Percentiles rank a stretch among this genome's conserved stretches.
Evolutionary conservation across 1,140 invertebrate genomes (phyloP).

Genomic region (Cherax quadricarinatus): DNA sequence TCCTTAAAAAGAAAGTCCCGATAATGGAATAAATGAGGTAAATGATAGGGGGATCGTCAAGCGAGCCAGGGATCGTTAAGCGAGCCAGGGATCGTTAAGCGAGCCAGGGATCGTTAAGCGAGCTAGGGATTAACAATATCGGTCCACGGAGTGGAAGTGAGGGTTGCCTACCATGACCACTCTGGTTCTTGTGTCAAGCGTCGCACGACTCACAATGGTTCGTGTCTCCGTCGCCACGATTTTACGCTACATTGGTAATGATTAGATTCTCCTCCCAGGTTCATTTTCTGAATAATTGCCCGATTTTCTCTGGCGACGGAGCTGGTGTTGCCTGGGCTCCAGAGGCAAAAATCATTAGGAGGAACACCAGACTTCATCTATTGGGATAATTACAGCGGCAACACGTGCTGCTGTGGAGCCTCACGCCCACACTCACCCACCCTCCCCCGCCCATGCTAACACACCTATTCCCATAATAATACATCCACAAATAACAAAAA

Average conservation of each 20-base stretch:
- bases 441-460: too few relatives aligned
- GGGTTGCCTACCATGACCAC: too few relatives aligned
- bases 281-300: conserved; percentile 62
- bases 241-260: conserved; percentile 50
- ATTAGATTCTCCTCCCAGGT: conserved; percentile 37
- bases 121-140: conserved; percentile 30
- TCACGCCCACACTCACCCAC: too few relatives aligned
- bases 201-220: not conserved
- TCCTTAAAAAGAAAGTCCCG: conserved; percentile 40
- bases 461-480: too few relatives aligned
- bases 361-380: not conserved
- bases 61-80: too few relatives aligned
- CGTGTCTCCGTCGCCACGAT: conserved; percentile 12
- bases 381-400: not conserved
- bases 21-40: conserved; percentile 42
- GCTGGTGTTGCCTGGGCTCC: not conserved
- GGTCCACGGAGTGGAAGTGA: not conserved
- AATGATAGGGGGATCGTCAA: conserved; percentile 20
- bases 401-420: not conserved
- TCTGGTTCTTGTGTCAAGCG: too few relatives aligned
- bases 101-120: too few relatives aligned
- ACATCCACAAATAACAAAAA: too few relatives aligned
- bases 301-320: conserved; percentile 8
- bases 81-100: too few relatives aligned
- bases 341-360: not conserved